A percentile compares a stretch with the other conserved stretches of the same genome.
These are phyloP conservation scores for Lepilemur septentrionalis DNA, from an alignment of 2,797 vertebrate species.

Conservation along the genomic window DNA sequence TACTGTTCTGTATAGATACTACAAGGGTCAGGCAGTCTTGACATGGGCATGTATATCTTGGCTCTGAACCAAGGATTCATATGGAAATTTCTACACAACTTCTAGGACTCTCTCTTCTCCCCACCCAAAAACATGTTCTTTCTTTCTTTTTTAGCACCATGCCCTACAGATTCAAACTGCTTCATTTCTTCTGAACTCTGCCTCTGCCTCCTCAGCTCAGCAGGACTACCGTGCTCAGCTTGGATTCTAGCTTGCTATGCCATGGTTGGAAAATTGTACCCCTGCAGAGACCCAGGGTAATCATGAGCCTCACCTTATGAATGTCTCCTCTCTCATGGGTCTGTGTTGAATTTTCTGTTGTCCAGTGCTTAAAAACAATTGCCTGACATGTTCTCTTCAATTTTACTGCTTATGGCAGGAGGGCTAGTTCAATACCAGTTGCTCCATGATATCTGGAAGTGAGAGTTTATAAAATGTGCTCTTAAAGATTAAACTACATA, in stretches of 20 bases:
- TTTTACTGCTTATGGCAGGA: not conserved
- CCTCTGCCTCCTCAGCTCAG: not conserved
- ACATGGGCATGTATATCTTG: not conserved
- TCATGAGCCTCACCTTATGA: not conserved
- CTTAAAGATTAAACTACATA: not conserved
- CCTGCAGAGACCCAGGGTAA: not conserved
- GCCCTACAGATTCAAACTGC: not conserved
- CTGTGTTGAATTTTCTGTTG: not conserved
- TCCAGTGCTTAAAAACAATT: not conserved
- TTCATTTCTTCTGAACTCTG: not conserved
- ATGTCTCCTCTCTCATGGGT: not conserved
- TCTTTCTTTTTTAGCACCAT: not conserved
- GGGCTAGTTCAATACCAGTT: not conserved
- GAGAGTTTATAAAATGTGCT: not conserved
- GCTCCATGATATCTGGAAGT: not conserved
- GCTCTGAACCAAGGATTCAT: not conserved
- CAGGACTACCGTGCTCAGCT: not conserved
- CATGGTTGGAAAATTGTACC: not conserved
- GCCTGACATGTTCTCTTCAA: not conserved
- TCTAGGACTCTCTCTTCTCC: not conserved
- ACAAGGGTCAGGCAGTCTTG: not conserved
- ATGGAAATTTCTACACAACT: not conserved
- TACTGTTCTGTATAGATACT: not conserved
- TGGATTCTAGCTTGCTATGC: not conserved
- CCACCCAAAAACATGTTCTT: not conserved